Evolutionary conservation across 2,797 vertebrate species (phyloP), one percentile per base, ranked within the genome.

Genomic region (Agapornis canus): DNA sequence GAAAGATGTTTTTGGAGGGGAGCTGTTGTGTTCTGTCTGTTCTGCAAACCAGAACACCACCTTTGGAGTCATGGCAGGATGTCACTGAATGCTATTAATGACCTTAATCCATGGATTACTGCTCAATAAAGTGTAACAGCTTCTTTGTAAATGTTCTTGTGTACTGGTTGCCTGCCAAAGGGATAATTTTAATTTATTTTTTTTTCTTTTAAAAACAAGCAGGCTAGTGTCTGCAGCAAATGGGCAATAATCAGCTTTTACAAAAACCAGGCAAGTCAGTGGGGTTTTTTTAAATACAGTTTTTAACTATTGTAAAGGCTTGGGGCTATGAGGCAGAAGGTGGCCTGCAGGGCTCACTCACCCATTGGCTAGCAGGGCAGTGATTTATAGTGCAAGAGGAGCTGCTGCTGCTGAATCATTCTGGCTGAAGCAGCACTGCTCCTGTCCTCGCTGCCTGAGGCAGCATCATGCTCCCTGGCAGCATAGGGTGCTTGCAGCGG

Each of bases 31-130:
- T 54, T 81, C 40, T 71, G 4, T 79, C 23, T 54, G 31, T 65
- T 47, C 43, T 93, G 63, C 66, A 75, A 80, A 60, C 54, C 83
- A 86, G 61, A 81, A 47, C 65, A 90, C 56, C 56, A 92, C 89
- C 92, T 96, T 91, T 77, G 51, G 64, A 92, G 82, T 82, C 68
- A 60, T 49, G 27, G 25, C 86, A 93, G 21, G 90, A 54, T 95
- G 86, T 78, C 69, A 83, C 52, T 1, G 3, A 75, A 61, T 64
- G 80, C 77, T 95, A 35, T 93, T 96, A 96, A 95, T 95, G 94
- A 93, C 95, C 70, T 95, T 96, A 97, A 97, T 96, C 90, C 82
- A 1, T 37, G 92, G 94, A 96, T 97, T 96, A 95, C 83, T 80
- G 84, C 72, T 64, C 1, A 35, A 79, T 96, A 90, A 96, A 95